Evolutionary conservation across 2,797 vertebrate species (phyloP).

Genomic region (Brachymystax lenok): DNA sequence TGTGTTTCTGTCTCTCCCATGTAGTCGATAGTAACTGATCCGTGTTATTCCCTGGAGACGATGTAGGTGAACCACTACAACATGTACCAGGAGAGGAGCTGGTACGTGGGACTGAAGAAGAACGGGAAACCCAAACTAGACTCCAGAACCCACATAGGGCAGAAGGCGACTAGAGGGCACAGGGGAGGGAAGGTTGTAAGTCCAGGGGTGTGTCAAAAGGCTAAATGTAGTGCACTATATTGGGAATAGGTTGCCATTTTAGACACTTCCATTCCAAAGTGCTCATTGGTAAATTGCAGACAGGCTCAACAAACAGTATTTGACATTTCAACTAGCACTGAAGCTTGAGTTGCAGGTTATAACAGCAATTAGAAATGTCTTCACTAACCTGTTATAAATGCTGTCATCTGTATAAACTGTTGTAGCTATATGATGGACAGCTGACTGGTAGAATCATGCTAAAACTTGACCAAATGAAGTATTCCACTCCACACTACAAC

Average conservation of each 20-base stretch:
- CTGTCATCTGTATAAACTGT: background rate
- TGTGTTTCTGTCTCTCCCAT: conserved; percentile 27
- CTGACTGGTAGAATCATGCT: background rate
- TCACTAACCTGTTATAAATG: background rate
- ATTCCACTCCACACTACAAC: background rate
- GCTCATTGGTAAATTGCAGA: background rate
- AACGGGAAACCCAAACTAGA: conserved; percentile 87
- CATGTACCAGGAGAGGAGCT: conserved; percentile 84
- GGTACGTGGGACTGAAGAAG: conserved; percentile 94
- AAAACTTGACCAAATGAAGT: background rate
- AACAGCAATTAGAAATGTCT: background rate
- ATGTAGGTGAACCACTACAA: conserved; percentile 95
- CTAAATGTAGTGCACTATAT: background rate
- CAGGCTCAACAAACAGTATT: background rate
- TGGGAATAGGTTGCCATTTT: background rate
- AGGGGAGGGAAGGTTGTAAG: conserved; percentile 36
- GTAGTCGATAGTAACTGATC: conserved; percentile 83
- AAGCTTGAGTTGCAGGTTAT: background rate
- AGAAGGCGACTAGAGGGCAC: conserved; percentile 77
- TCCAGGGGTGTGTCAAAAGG: background rate
- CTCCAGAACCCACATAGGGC: conserved; percentile 86
- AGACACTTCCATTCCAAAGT: background rate
- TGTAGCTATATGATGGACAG: background rate
- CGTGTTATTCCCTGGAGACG: conserved; percentile 89
- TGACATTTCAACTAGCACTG: background rate